These are phyloP conservation scores for Bufo bufo DNA, from an alignment of 2,113 vertebrate genomes.

Conservation along the genomic window DNA sequence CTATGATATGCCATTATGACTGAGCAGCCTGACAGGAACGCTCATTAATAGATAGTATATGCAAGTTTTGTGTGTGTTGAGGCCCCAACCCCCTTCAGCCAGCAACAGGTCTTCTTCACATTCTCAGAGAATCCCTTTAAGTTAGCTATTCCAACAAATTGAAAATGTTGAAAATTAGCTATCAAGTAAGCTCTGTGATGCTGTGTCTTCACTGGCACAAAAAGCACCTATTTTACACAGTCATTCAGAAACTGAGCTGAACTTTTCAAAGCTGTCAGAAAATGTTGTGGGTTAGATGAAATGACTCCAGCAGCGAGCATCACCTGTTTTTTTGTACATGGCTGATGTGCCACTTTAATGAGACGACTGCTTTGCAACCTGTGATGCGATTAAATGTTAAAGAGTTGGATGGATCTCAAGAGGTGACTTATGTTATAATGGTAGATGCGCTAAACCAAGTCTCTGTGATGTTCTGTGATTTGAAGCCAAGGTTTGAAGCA, in stretches of 20 bases:
- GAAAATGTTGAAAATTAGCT: slow-evolving; percentile 3
- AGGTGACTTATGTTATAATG: slow-evolving; percentile 42
- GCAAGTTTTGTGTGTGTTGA: no score
- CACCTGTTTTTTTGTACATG: slow-evolving; percentile 38
- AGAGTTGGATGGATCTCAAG: slow-evolving; percentile 34
- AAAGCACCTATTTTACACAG: slow-evolving; percentile 6
- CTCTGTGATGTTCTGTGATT: slow-evolving; percentile 29
- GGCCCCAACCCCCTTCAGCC: no score
- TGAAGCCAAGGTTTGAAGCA: slow-evolving; percentile 3
- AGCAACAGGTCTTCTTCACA: no score
- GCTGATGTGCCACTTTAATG: slow-evolving; percentile 30
- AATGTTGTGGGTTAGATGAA: slow-evolving; percentile 46
- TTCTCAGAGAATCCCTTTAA: no score
- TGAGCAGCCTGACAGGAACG: no score
- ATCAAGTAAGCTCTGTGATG: not conserved
- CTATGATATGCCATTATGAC: no score
- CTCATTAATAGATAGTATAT: no score
- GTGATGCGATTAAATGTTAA: slow-evolving; percentile 48
- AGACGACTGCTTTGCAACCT: slow-evolving; percentile 29
- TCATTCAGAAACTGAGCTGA: slow-evolving; percentile 25
- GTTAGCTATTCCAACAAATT: not conserved
- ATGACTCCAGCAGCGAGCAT: slow-evolving; percentile 51
- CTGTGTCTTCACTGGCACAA: not conserved
- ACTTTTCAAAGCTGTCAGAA: slow-evolving; percentile 47
- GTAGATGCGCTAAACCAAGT: slow-evolving; percentile 13